Evolutionary conservation across 1,140 invertebrate genomes (phyloP).

Genomic region (Brachionus manjavacas): DNA sequence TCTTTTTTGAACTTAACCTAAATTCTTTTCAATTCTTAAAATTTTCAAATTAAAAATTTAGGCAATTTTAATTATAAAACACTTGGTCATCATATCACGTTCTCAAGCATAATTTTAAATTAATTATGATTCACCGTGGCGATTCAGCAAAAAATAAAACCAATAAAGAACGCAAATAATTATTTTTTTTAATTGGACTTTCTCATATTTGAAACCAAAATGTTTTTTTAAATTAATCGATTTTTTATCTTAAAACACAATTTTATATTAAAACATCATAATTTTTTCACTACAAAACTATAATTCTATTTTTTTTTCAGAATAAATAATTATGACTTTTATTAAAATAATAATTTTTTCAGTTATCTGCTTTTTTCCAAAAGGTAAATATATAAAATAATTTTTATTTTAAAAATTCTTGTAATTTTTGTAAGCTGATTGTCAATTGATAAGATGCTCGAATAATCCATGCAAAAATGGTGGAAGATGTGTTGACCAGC

Average conservation of each 20-base stretch:
- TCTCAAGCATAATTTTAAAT: background rate
- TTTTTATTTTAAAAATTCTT: background rate
- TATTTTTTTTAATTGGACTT: background rate
- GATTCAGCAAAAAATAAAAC: background rate
- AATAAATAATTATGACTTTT: background rate
- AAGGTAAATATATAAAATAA: background rate
- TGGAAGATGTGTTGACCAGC: slow-evolving; percentile 13
- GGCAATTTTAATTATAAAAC: background rate
- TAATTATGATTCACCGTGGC: background rate
- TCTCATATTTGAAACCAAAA: background rate
- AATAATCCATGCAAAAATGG: slow-evolving; percentile 36
- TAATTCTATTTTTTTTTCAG: background rate
- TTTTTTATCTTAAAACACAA: background rate
- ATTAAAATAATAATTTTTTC: background rate
- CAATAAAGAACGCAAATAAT: background rate
- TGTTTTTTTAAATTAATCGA: background rate
- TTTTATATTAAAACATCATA: background rate
- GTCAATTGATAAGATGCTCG: slow-evolving; percentile 8
- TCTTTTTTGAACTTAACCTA: background rate
- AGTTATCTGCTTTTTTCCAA: background rate
- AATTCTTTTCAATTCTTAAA: background rate
- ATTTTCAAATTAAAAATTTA: background rate
- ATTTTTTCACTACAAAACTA: background rate
- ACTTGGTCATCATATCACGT: background rate
- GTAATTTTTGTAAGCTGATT: background rate